Evolutionary conservation across 2,113 vertebrate species (phyloP), one percentile per base, ranked within the genome.

Genomic region (Heliornis fulica): DNA sequence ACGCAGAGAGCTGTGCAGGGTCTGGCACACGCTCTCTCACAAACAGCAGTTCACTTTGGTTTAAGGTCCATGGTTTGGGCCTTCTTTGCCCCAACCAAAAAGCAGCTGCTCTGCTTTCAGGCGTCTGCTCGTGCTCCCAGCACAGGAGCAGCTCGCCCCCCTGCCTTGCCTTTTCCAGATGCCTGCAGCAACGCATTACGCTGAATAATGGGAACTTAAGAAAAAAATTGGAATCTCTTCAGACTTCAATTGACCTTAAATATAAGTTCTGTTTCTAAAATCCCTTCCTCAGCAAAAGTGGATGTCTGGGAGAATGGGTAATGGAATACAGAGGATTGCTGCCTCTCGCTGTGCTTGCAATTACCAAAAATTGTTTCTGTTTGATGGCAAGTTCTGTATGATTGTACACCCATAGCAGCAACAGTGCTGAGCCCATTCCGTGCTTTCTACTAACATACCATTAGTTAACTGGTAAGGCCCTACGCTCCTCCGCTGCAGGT

Each of bases 231-330:
- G 51, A 88, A 92, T 53, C 79, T 71, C 80, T 80, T 94, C 95
- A 96, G 86, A 70, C n/a, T 92, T 93, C 92, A 90, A 54, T 84
- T 94, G 89, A 91, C 95, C 95, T 94, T 96, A 97, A 97, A 81
- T 89, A 96, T 45, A 90, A 60, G 94, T 88, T 96, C 83, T 69
- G 25, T 94, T 96, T 89, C 87, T 70, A 50, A 96, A 97, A 95
- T 87, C 46, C 32, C 79, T 96, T 90, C 70, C 79, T 96, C 95
- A 94, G 96, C 96, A 85, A 46, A 94, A 94, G 20, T 38, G 69
- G 50, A 60, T 89, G 45, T 93, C 86, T 86, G 77, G 12, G 59
- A 77, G 92, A 85, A 94, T 7, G 41, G 65, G 48, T 93, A 96
- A 94, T 92, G 74, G 84, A 92, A 94, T 79, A 81, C 2, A 69